Conservation (phyloP, 2,113 vertebrate species). For the Lophochroa leadbeateri region DNA sequence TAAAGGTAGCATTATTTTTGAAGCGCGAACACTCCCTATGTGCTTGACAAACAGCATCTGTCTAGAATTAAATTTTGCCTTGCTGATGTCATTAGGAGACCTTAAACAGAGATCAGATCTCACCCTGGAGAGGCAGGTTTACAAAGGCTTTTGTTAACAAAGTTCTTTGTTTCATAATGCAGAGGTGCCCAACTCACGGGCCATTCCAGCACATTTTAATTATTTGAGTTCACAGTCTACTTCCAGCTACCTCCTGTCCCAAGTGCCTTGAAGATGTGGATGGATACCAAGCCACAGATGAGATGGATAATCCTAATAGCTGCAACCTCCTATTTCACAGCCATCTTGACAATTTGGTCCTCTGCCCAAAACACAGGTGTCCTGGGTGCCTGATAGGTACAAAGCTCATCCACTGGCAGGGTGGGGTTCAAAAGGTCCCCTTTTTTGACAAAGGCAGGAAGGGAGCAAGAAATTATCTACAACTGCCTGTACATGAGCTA, state of each 20-base stretch:
- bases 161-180: not conserved
- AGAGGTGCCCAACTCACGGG: not conserved
- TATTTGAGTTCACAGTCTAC: not conserved
- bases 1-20: slow-evolving; percentile 28
- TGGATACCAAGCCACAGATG: not conserved
- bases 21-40: not conserved
- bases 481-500: not conserved
- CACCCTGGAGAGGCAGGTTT: not conserved
- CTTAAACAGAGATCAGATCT: slow-evolving; percentile 26
- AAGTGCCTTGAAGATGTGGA: not conserved
- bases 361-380: not conserved
- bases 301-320: not conserved
- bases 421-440: not conserved
- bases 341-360: not conserved
- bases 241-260: not conserved
- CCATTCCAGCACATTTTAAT: not conserved
- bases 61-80: slow-evolving; percentile 17
- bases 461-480: not conserved
- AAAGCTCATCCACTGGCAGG: not conserved
- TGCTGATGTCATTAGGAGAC: not conserved
- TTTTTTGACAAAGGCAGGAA: not conserved
- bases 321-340: not conserved
- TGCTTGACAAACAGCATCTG: slow-evolving; percentile 22
- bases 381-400: not conserved
- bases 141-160: not conserved